Conservation (phyloP, 53 echinoderm and acorn worm genomes). For the Temnopleurus reevesii region DNA sequence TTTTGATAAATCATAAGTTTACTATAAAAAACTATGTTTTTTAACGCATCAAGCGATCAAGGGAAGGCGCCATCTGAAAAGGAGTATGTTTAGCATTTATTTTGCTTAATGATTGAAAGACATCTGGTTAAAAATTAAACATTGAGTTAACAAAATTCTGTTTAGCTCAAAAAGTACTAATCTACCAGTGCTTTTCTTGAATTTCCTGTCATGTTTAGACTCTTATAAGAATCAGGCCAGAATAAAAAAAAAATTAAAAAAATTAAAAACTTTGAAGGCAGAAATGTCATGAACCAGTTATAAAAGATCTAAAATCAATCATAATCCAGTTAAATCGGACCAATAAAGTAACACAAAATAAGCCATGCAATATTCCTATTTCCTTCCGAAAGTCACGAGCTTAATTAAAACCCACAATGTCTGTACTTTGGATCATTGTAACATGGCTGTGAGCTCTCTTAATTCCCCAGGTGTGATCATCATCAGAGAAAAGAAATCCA, state of each 20-base stretch:
- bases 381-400: neutral
- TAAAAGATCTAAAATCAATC: neutral
- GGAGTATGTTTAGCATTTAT: no score
- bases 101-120: no score
- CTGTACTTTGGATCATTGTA: slow-evolving; percentile 15
- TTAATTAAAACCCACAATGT: neutral
- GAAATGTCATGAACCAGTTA: neutral
- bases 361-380: neutral
- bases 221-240: neutral
- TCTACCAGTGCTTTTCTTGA: no score
- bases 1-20: no score
- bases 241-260: neutral
- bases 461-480: neutral
- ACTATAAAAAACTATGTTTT: no score
- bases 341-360: neutral
- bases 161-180: no score
- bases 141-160: no score
- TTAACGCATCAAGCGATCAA: no score
- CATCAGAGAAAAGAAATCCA: slow-evolving; percentile 28
- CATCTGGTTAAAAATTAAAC: no score
- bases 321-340: neutral
- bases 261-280: neutral
- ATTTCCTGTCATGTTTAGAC: no score
- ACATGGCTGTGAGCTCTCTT: neutral
- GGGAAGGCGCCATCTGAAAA: no score